These are phyloP conservation scores for Betta splendens DNA, from an alignment of 2,797 vertebrate genomes.

Conservation along the genomic window DNA sequence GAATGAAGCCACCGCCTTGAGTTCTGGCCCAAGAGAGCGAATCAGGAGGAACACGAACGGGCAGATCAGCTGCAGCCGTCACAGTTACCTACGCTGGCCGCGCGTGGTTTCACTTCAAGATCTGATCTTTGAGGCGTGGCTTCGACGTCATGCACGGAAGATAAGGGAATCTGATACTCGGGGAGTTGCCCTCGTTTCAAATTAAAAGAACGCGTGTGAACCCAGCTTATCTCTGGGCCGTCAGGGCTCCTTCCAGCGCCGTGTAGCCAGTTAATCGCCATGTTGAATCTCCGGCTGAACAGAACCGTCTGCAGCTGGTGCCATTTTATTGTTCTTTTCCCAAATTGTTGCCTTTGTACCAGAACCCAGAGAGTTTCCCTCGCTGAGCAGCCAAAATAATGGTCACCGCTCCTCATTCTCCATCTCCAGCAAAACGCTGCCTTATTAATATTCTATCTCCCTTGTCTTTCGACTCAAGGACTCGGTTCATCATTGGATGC, in stretches of 20 bases:
- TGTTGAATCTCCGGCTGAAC: no score
- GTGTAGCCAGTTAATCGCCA: no score
- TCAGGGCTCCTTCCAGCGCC: neutral
- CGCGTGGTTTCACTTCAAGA: slow-evolving; percentile 18
- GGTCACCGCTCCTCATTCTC: neutral
- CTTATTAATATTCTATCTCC: slow-evolving; percentile 4
- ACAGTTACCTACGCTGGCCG: neutral
- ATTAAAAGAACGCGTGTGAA: neutral
- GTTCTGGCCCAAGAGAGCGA: slow-evolving; percentile 33
- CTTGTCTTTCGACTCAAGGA: slow-evolving; percentile 8
- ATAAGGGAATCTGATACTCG: neutral
- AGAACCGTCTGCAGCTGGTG: no score
- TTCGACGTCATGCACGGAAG: neutral
- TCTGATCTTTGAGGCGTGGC: neutral
- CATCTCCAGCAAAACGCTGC: neutral
- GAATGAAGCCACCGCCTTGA: slow-evolving; percentile 46
- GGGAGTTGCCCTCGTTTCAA: neutral
- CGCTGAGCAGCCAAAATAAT: neutral
- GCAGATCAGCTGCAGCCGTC: neutral
- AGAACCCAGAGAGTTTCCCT: neutral
- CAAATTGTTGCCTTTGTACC: no score
- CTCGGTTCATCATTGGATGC: slow-evolving; percentile 5
- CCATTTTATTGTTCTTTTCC: no score
- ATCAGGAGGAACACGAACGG: neutral
- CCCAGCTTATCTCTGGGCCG: no score